Percentiles rank a stretch among this genome's conserved stretches.
phyloP scores from a whole-genome alignment of 2,797 vertebrate species.

The Peromyscus nudipes region DNA sequence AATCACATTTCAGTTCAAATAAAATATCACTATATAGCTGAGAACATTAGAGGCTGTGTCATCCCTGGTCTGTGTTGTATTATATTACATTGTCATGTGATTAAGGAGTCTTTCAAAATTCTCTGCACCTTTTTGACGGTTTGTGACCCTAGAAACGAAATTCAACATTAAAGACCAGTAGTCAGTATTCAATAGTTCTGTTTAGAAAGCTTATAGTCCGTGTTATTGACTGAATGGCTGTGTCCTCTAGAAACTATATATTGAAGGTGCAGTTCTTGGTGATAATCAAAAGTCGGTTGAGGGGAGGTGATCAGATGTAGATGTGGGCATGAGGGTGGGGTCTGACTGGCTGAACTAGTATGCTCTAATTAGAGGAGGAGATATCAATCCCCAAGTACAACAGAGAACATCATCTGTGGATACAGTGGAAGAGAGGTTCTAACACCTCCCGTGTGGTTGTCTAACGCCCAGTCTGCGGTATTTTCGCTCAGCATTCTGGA shows the following conservation, averaged over 20 bases:
- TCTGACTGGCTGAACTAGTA: fast-evolving
- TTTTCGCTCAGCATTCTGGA: background rate
- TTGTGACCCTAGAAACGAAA: background rate
- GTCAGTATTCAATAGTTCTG: too few relatives aligned
- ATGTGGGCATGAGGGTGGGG: background rate
- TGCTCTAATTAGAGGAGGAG: background rate
- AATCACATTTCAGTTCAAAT: too few relatives aligned
- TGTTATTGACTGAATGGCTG: background rate
- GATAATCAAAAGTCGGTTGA: background rate
- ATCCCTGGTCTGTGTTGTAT: background rate
- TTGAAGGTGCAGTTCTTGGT: background rate
- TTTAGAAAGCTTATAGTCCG: fast-evolving
- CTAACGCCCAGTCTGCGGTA: fast-evolving
- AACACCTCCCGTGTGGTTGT: fast-evolving
- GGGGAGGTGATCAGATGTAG: background rate
- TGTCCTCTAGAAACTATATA: background rate
- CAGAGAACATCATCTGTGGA: fast-evolving
- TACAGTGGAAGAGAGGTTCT: fast-evolving
- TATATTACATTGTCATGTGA: background rate
- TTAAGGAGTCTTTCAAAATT: background rate
- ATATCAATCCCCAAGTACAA: too few relatives aligned
- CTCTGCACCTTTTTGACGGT: background rate
- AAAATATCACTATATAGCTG: background rate
- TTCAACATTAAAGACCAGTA: background rate
- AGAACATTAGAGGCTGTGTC: background rate